phyloP scores from a whole-genome alignment of 2,113 vertebrate species.

The Pelecanus crispus region DNA sequence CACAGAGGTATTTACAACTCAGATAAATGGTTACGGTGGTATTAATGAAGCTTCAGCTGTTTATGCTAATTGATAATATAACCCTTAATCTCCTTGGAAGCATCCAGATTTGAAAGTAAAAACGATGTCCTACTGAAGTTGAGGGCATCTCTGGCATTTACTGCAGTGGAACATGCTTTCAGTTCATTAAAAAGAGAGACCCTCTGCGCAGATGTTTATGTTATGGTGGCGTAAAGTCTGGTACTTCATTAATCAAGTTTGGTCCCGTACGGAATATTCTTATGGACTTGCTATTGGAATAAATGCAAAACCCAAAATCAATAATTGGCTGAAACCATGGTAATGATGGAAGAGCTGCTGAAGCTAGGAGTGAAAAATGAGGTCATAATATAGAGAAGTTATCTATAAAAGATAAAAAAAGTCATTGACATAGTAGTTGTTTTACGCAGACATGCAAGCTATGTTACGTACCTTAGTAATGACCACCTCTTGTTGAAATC shows the following conservation, averaged over 20 bases:
- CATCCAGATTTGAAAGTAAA: background rate
- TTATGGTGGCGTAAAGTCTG: background rate
- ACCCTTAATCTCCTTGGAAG: background rate
- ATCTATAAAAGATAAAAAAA: slow-evolving; percentile 45
- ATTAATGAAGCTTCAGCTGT: background rate
- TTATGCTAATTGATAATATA: background rate
- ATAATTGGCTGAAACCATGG: background rate
- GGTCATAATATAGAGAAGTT: slow-evolving; percentile 14
- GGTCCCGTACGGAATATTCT: background rate
- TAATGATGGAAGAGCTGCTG: slow-evolving; percentile 36
- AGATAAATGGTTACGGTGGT: background rate
- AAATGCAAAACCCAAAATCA: background rate
- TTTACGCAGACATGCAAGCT: background rate
- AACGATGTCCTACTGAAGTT: background rate
- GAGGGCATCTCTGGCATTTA: background rate
- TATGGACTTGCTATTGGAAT: background rate
- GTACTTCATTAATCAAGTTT: background rate
- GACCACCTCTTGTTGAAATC: slow-evolving; percentile 73
- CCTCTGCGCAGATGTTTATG: background rate
- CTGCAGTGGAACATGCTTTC: background rate
- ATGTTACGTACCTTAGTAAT: slow-evolving; percentile 73
- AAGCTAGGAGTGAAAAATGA: slow-evolving; percentile 41
- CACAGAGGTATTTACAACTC: background rate
- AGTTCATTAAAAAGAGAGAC: background rate
- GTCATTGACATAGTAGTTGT: background rate